Percentiles rank a stretch among this genome's conserved stretches.
These are phyloP conservation scores for Carassius auratus DNA, from an alignment of 2,113 vertebrate species.

Conservation along the genomic window DNA sequence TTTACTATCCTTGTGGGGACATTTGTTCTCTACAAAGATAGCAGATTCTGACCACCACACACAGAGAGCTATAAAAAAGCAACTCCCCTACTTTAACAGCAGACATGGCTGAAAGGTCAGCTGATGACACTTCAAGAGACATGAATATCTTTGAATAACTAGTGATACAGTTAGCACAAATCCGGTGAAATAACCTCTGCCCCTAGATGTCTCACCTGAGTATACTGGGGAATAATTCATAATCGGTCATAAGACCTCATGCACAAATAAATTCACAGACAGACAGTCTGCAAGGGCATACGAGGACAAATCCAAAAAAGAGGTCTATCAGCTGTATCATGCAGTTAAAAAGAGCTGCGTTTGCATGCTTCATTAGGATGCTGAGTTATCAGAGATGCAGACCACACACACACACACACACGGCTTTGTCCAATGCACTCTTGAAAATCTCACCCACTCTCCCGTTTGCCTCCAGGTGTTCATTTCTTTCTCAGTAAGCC, in stretches of 20 bases:
- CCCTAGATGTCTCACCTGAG: constrained; percentile 4
- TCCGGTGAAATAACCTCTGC: constrained; percentile 2
- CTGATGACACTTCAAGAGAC: background rate
- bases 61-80: background rate
- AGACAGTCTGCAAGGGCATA: background rate
- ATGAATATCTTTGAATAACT: background rate
- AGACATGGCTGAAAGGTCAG: background rate
- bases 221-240: background rate
- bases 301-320: background rate
- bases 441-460: constrained; percentile 12
- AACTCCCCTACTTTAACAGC: background rate
- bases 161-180: background rate
- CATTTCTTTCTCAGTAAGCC: constrained; percentile 33
- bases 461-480: constrained; percentile 55
- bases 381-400: constrained; percentile 26
- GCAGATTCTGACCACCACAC: background rate
- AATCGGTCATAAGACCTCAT: background rate
- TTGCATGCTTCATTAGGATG: constrained; percentile 1
- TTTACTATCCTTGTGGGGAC: constrained; percentile 2
- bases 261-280: background rate
- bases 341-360: background rate
- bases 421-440: constrained; percentile 22
- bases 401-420: background rate
- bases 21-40: constrained; percentile 2
- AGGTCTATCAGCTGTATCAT: background rate